A percentile compares a stretch with the other conserved stretches of the same genome.
Conservation (phyloP, 1,140 invertebrate genomes). For the Batillaria attramentaria region DNA sequence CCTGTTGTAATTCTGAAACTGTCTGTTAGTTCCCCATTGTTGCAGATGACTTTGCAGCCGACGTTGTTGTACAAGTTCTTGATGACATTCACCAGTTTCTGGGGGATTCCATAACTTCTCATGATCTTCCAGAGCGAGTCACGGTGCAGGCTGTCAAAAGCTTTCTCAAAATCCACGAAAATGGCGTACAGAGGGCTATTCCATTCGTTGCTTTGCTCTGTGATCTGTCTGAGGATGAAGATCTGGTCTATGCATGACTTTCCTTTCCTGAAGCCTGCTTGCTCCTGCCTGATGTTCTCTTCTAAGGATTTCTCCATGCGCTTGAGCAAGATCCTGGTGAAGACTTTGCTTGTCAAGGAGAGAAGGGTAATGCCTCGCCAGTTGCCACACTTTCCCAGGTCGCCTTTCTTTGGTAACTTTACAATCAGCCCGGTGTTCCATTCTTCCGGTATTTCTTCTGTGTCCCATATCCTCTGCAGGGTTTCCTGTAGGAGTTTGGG, state of each 20-base stretch:
- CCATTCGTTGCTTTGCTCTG: conserved; percentile 36
- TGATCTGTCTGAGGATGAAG: conserved; percentile 31
- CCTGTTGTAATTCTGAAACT: neutral
- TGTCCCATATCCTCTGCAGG: conserved; percentile 1
- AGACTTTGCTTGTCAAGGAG: conserved; percentile 9
- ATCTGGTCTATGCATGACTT: conserved; percentile 33
- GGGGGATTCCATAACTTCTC: conserved; percentile 7
- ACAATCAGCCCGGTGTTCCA: conserved; percentile 28
- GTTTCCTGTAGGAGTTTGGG: neutral
- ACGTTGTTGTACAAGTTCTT: neutral
- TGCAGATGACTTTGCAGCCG: neutral
- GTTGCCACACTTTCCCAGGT: conserved; percentile 33
- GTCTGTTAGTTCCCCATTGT: neutral
- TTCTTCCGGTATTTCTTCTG: conserved; percentile 15
- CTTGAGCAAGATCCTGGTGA: conserved; percentile 27
- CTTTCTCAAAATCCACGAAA: conserved; percentile 41
- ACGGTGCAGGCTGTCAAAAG: conserved; percentile 30
- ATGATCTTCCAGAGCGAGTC: conserved; percentile 3
- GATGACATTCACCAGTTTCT: conserved; percentile 9
- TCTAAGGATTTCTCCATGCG: conserved; percentile 11
- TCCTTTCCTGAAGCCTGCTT: conserved; percentile 35
- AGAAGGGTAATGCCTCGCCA: conserved; percentile 32
- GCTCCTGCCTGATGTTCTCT: conserved; percentile 19
- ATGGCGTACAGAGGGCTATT: neutral
- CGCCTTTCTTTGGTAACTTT: conserved; percentile 34